phyloP scores from a whole-genome alignment of 2,113 vertebrate genomes.

The Phyllopteryx taeniolatus region DNA sequence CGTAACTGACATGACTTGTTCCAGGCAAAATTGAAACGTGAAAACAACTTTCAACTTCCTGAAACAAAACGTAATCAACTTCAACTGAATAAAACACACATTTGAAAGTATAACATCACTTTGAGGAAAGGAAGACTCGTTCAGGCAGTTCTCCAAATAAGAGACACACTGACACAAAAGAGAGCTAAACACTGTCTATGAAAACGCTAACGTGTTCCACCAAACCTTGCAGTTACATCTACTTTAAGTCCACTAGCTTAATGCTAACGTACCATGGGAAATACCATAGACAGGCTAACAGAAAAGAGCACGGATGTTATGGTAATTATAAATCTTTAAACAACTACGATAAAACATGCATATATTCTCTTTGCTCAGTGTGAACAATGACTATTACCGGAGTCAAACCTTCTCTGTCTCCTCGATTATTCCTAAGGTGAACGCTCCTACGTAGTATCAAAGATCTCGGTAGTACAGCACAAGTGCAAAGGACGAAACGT shows the following conservation, averaged over 20 bases:
- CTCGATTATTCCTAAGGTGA: too few species aligned
- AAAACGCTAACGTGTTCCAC: not conserved
- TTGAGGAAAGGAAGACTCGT: not conserved
- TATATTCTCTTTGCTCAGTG: not conserved
- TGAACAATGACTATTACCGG: not conserved
- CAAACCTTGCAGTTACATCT: too few species aligned
- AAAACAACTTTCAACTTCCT: too few species aligned
- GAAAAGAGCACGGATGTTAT: not conserved
- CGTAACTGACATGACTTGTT: too few species aligned
- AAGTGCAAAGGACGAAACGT: not conserved
- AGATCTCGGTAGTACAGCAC: not conserved
- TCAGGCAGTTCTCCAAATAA: too few species aligned
- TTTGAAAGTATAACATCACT: not conserved
- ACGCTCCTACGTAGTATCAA: not conserved
- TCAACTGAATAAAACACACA: too few species aligned
- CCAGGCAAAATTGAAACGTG: too few species aligned
- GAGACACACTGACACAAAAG: not conserved
- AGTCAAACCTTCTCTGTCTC: not conserved
- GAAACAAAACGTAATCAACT: too few species aligned
- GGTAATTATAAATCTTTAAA: too few species aligned
- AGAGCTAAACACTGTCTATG: not conserved
- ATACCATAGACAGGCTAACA: not conserved
- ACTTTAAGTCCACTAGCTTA: too few species aligned
- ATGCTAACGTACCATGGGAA: too few species aligned
- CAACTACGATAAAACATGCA: too few species aligned